Evolutionary conservation across 2,113 vertebrate genomes (phyloP).

Genomic region (Calidris pugnax): DNA sequence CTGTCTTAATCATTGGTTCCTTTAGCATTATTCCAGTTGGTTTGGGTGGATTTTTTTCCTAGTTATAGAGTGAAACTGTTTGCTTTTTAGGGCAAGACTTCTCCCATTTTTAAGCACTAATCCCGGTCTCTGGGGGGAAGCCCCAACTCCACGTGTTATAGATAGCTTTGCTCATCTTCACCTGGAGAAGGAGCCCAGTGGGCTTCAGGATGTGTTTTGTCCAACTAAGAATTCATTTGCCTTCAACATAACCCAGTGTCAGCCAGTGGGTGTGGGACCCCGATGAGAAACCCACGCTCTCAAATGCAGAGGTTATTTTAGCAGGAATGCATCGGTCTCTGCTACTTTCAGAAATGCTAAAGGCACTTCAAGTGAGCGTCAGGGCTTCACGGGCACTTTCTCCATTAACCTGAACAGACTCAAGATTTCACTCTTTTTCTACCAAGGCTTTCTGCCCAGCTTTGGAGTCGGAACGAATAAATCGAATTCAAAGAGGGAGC

Average conservation of each 20-base stretch:
- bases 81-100: not conserved
- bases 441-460: not conserved
- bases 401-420: not conserved
- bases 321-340: not conserved
- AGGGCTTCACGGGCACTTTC: not conserved
- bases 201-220: rapidly evolving
- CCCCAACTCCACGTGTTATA: not conserved
- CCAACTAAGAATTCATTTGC: not conserved
- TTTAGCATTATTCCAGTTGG: not conserved
- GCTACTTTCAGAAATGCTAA: not conserved
- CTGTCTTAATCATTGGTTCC: not conserved
- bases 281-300: rapidly evolving
- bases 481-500: not conserved
- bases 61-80: not conserved
- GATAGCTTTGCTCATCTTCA: not conserved
- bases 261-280: not conserved
- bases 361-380: not conserved
- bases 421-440: not conserved
- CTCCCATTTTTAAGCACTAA: not conserved
- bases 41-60: not conserved
- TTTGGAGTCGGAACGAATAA: not conserved
- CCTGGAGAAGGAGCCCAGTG: not conserved
- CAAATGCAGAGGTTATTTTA: not conserved
- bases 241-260: rapidly evolving
- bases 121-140: not conserved